Evolutionary conservation across 2,113 vertebrate genomes (phyloP).

Genomic region (Misgurnus anguillicaudatus): DNA sequence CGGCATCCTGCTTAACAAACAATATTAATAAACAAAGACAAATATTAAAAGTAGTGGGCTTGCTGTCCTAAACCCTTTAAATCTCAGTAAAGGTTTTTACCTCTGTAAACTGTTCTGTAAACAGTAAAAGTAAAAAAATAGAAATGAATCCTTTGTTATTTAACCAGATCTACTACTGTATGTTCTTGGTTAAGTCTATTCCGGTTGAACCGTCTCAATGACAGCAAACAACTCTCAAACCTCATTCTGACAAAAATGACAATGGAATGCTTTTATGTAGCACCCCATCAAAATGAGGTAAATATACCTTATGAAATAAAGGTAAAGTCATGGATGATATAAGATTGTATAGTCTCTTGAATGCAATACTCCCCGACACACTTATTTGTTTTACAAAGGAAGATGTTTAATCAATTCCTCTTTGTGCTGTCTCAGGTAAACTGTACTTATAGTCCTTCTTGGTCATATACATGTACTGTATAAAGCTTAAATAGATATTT

Average conservation of each 20-base stretch:
- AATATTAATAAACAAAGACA: background rate
- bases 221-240: slow-evolving; percentile 28
- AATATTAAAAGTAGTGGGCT: background rate
- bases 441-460: slow-evolving; percentile 29
- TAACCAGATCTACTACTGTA: background rate
- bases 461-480: slow-evolving; percentile 13
- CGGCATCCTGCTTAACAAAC: background rate
- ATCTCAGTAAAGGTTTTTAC: background rate
- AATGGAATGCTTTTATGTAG: slow-evolving; percentile 43
- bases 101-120: slow-evolving; percentile 19
- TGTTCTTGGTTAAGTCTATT: background rate
- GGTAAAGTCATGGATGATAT: background rate
- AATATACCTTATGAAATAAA: slow-evolving; percentile 31
- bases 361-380: background rate
- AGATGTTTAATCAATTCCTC: slow-evolving; percentile 18
- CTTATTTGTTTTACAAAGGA: background rate
- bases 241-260: slow-evolving; percentile 53
- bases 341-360: slow-evolving; percentile 7
- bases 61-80: background rate
- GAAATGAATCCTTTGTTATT: background rate
- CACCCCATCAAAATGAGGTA: slow-evolving; percentile 60
- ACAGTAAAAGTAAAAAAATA: background rate
- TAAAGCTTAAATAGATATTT: background rate
- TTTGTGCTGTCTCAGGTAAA: slow-evolving; percentile 10
- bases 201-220: background rate